Conservation (phyloP, 2,113 vertebrate genomes). For the Otis tarda region DNA sequence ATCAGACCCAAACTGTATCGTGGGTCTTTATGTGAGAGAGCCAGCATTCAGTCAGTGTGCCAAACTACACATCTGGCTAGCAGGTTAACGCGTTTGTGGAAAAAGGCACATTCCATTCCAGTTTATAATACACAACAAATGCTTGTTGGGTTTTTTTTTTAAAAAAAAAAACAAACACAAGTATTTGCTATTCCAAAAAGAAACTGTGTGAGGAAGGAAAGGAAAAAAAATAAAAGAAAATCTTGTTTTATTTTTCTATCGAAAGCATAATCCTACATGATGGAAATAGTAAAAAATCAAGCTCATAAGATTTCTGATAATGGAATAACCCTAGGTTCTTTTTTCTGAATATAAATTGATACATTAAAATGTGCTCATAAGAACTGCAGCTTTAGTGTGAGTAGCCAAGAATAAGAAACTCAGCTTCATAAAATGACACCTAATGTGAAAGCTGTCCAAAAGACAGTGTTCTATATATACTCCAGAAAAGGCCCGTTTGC, state of each 20-base stretch:
- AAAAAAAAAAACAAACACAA: background rate
- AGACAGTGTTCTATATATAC: background rate
- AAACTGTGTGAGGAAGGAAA: background rate
- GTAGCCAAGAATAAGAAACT: slow-evolving; percentile 43
- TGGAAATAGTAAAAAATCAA: background rate
- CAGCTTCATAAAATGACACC: slow-evolving; percentile 36
- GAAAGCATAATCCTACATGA: background rate
- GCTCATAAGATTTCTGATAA: slow-evolving; percentile 15
- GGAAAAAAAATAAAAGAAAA: background rate
- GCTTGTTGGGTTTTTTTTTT: background rate
- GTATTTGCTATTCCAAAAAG: background rate
- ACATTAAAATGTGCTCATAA: slow-evolving; percentile 33
- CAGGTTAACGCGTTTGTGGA: background rate
- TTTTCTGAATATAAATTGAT: slow-evolving; percentile 57
- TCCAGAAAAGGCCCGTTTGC: background rate
- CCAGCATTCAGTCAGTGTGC: background rate
- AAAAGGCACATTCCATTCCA: background rate
- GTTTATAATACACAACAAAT: slow-evolving; percentile 4
- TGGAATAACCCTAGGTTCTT: slow-evolving; percentile 14
- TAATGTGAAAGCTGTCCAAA: slow-evolving; percentile 14
- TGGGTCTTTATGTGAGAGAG: background rate
- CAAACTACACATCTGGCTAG: slow-evolving; percentile 34
- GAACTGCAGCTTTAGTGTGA: background rate
- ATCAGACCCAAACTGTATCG: background rate
- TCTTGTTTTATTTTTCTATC: background rate